Evolutionary conservation across 2,797 vertebrate genomes (phyloP).

Genomic region (Tokudaia muenninki): DNA sequence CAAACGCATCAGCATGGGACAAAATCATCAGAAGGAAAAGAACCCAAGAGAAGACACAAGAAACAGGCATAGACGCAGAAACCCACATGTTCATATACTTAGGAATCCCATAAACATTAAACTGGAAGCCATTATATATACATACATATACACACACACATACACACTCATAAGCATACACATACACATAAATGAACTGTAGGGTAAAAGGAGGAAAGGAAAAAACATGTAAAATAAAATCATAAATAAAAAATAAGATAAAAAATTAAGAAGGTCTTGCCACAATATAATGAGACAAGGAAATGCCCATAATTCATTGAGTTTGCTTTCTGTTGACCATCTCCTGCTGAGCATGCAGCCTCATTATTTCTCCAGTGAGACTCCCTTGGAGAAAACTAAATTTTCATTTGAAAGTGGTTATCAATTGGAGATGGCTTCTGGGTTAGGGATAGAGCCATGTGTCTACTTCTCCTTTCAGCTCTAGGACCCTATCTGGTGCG

Average conservation of each 20-base stretch:
- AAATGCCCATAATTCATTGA: neutral
- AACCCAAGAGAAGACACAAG: neutral
- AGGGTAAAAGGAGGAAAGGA: neutral
- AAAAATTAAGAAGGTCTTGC: neutral
- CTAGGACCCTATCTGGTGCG: neutral
- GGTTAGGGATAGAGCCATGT: neutral
- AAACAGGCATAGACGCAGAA: neutral
- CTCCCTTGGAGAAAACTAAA: neutral
- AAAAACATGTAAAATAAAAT: neutral
- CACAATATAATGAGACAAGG: neutral
- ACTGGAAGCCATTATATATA: neutral
- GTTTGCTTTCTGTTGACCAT: neutral
- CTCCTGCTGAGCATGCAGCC: too few relatives aligned
- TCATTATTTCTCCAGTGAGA: neutral
- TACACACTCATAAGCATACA: neutral
- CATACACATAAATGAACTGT: neutral
- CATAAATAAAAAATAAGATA: neutral
- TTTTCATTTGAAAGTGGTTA: neutral
- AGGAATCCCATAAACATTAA: neutral
- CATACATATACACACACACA: neutral
- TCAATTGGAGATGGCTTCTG: neutral
- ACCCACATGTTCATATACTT: too few relatives aligned
- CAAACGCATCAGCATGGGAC: neutral
- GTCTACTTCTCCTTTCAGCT: neutral
- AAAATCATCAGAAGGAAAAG: neutral